These are phyloP conservation scores for Trichechus manatus DNA, from an alignment of 2,113 vertebrate species.

Conservation along the genomic window DNA sequence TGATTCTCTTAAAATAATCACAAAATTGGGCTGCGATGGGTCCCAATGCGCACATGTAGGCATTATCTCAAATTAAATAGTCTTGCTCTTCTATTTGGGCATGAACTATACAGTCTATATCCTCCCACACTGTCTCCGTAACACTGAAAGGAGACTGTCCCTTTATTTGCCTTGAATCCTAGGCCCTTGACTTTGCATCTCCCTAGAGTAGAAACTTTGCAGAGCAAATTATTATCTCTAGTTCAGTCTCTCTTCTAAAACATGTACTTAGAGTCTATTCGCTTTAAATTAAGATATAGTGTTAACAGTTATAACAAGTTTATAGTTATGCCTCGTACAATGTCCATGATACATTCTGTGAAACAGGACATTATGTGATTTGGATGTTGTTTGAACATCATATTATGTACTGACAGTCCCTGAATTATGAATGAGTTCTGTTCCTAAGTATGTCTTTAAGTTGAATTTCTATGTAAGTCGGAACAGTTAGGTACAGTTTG, in stretches of 20 bases:
- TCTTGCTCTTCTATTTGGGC: neutral
- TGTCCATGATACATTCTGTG: too few species aligned
- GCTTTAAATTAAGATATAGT: neutral
- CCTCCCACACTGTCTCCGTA: rapidly evolving
- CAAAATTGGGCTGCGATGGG: neutral
- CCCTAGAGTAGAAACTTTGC: neutral
- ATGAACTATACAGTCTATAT: neutral
- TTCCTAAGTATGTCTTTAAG: too few species aligned
- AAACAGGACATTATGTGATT: too few species aligned
- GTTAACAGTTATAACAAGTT: neutral
- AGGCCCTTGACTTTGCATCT: neutral
- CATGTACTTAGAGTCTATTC: neutral
- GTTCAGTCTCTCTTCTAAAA: neutral
- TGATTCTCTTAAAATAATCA: neutral
- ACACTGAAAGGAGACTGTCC: too few species aligned
- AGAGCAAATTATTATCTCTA: neutral
- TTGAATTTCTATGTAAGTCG: too few species aligned
- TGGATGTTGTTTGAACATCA: too few species aligned
- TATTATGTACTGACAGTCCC: too few species aligned
- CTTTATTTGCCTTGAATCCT: neutral
- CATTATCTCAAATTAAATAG: neutral
- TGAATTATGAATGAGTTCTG: neutral
- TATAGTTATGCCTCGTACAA: too few species aligned
- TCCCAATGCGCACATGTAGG: neutral
- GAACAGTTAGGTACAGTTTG: too few species aligned